These are phyloP conservation scores for Brachirus orientalis DNA, from an alignment of 2,113 vertebrate species.

Conservation along the genomic window DNA sequence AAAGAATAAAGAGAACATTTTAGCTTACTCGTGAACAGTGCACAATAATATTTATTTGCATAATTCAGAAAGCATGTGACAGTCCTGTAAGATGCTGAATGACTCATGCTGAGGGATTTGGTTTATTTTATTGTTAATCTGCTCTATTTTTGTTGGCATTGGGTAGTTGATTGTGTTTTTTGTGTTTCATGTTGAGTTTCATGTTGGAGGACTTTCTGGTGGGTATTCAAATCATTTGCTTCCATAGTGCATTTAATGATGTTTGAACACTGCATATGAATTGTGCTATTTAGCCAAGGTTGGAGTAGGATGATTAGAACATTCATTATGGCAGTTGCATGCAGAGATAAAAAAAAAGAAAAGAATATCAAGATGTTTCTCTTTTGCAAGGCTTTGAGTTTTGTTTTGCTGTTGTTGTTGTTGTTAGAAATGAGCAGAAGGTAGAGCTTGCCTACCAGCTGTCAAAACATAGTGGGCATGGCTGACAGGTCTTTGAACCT, in stretches of 20 bases:
- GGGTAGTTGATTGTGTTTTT: too few species aligned
- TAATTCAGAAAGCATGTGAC: background rate
- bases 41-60: background rate
- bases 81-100: background rate
- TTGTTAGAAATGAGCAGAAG: conserved; percentile 7
- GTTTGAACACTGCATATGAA: background rate
- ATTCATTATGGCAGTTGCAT: conserved; percentile 4
- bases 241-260: background rate
- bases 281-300: background rate
- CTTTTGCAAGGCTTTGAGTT: too few species aligned
- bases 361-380: background rate
- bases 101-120: background rate
- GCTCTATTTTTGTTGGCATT: background rate
- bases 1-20: too few species aligned
- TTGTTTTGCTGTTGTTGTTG: too few species aligned
- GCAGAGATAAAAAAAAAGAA: background rate
- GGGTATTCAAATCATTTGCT: too few species aligned
- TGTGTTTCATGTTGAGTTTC: too few species aligned
- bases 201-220: too few species aligned
- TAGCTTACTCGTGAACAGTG: background rate
- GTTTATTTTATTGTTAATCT: background rate
- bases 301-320: background rate
- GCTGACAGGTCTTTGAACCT: conserved; percentile 23
- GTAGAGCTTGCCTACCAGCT: conserved; percentile 26
- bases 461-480: conserved; percentile 17